These are phyloP conservation scores for Eulemur macaco DNA, from an alignment of 2,113 vertebrate genomes.

Conservation along the genomic window DNA sequence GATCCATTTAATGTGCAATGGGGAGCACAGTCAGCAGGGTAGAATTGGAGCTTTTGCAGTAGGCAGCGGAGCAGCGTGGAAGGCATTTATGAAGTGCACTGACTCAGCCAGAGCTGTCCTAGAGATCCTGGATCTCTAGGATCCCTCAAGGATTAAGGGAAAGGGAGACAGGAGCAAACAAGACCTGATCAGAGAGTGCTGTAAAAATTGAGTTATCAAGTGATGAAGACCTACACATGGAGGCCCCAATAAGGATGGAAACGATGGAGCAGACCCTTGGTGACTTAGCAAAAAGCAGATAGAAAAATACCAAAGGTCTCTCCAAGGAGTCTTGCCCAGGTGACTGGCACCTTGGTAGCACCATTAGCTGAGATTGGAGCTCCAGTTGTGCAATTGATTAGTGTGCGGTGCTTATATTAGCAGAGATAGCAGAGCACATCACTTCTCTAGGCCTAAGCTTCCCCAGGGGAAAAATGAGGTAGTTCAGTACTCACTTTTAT, in stretches of 20 bases:
- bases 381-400: no score
- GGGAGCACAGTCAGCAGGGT: background rate
- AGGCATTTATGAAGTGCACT: background rate
- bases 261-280: background rate
- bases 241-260: no score
- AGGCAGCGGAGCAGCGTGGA: accelerated
- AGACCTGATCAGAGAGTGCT: background rate
- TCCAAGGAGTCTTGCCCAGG: background rate
- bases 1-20: no score
- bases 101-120: background rate
- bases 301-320: background rate
- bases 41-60: background rate
- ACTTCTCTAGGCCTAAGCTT: background rate
- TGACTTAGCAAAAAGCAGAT: background rate
- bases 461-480: background rate
- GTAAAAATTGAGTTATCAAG: background rate
- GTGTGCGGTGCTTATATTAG: no score
- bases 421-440: background rate
- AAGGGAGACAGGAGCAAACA: background rate
- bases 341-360: background rate
- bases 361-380: background rate
- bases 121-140: background rate
- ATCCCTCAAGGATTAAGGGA: no score
- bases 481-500: background rate
- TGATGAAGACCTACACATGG: background rate